phyloP scores from a whole-genome alignment of 2,888 invertebrate genomes.

The Candidula unifasciata region DNA sequence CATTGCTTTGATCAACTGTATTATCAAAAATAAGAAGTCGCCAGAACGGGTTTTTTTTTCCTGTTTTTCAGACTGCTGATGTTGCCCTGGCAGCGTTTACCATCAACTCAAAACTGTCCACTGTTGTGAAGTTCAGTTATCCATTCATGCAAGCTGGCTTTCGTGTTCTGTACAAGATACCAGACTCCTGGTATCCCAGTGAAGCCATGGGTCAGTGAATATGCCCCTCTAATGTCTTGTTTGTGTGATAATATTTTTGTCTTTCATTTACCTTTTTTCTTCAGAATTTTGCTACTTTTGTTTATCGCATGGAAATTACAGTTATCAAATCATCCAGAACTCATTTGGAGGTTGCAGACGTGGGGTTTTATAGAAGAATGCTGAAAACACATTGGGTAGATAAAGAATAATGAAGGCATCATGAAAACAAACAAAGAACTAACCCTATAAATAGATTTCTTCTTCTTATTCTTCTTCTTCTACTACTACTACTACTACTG shows the following conservation, averaged over 20 bases:
- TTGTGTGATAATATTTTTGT: background rate
- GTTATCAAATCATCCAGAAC: no score
- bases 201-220: constrained; percentile 42
- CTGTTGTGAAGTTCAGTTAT: constrained; percentile 54
- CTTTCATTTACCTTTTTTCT: background rate
- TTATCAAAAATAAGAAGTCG: background rate
- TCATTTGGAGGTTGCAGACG: no score
- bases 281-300: background rate
- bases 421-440: no score
- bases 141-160: constrained; percentile 56
- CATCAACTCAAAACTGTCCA: constrained; percentile 50
- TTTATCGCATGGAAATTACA: background rate
- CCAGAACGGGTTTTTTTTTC: background rate
- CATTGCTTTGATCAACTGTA: no score
- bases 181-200: constrained; percentile 42
- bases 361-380: no score
- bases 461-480: no score
- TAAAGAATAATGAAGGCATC: no score
- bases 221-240: no score
- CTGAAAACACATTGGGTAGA: no score
- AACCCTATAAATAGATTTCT: no score
- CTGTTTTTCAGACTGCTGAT: constrained; percentile 25
- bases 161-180: constrained; percentile 57
- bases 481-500: no score
- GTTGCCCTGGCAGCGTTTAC: constrained; percentile 49